Conservation (phyloP, 1,140 invertebrate species). For the Nephila pilipes region DNA sequence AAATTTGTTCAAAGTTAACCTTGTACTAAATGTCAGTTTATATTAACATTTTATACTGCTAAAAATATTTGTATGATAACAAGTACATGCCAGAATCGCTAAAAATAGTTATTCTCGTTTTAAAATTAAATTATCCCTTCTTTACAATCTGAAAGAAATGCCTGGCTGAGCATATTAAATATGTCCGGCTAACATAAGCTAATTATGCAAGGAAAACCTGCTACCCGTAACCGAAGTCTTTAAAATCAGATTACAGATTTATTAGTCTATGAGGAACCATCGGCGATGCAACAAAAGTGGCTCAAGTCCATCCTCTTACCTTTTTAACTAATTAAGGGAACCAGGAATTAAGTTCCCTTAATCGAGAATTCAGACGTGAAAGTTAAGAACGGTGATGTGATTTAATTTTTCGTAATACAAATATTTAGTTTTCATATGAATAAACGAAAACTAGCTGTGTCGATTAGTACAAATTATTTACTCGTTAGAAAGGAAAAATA, state of each 20-base stretch:
- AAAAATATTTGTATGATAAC: neutral
- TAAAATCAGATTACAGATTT: slow-evolving; percentile 4
- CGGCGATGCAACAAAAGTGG: neutral
- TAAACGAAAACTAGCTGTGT: no score
- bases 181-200: neutral
- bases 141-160: neutral
- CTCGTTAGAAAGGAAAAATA: no score
- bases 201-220: neutral
- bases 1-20: neutral
- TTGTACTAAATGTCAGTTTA: neutral
- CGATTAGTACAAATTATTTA: no score
- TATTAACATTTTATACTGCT: neutral
- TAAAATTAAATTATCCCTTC: neutral
- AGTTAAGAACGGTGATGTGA: no score
- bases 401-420: no score
- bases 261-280: neutral
- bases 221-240: neutral
- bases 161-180: neutral
- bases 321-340: no score
- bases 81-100: no score
- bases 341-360: no score
- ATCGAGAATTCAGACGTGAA: no score
- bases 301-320: neutral
- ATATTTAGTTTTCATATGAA: no score
- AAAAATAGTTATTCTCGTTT: neutral